Evolutionary conservation across 2,113 vertebrate genomes (phyloP).

Genomic region (Xenotilapia longispinis): DNA sequence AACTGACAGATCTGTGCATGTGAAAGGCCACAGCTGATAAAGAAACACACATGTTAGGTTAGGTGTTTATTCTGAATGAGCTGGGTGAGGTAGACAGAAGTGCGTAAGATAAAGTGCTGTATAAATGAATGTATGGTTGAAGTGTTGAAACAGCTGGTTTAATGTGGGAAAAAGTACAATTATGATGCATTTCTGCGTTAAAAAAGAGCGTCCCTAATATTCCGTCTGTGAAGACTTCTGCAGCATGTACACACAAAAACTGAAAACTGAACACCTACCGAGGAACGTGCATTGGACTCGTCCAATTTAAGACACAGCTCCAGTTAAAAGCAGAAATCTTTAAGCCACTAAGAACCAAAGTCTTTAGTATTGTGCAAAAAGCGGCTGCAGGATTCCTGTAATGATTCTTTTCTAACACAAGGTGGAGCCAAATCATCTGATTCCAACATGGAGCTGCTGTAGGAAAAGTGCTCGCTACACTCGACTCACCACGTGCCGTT

Average conservation of each 20-base stretch:
- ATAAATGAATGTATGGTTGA: neutral
- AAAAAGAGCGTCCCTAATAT: neutral
- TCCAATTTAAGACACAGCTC: neutral
- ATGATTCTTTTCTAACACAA: neutral
- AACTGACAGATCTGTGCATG: accelerated
- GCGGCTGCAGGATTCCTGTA: accelerated
- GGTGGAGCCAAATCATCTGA: neutral
- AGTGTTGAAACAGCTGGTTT: neutral
- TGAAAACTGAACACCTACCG: neutral
- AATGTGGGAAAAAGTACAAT: neutral
- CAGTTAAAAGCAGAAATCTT: neutral
- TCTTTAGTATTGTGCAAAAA: accelerated
- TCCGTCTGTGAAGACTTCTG: neutral
- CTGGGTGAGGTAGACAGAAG: neutral
- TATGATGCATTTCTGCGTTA: neutral
- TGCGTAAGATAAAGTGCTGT: neutral
- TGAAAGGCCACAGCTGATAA: neutral
- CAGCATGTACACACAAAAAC: neutral
- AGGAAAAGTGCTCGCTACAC: accelerated
- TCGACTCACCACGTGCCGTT: conserved; percentile 30
- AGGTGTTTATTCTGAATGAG: neutral
- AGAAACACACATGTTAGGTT: neutral
- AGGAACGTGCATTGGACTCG: neutral
- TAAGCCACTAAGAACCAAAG: neutral
- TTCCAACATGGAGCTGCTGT: neutral